Base-by-base conservation (phyloP, 53 echinoderm and acorn worm species). In the Henricia sp. region DNA sequence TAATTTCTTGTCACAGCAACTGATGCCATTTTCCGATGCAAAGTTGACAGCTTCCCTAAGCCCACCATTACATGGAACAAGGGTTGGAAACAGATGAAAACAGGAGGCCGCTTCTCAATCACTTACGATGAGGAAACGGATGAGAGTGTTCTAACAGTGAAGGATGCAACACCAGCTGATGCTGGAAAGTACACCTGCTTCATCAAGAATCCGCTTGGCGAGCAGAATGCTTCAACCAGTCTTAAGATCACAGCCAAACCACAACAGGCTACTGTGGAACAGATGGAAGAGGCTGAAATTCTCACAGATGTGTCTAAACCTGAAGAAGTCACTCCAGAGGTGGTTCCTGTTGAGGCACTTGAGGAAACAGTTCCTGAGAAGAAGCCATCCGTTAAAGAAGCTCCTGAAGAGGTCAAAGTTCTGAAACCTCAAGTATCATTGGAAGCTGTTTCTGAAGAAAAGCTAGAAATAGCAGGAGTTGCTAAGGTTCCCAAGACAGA, bases 171-270 rank as follows among this genome's bases (percentile, higher is more conserved):
- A 39, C 85, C 82, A 69, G 90, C 90, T n/a, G 99, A 95, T 86
- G 94, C 92, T 40, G 95, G 99, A 16, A 95, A 99, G 84, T 99
- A 99, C 86, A 89, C 89, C 24, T 99, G 99, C 74, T 90, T 84
- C 67, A 67, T 94, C 86, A 95, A 82, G 57, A 99, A 88, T 64
- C 66, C 88, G 12, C 41, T 90, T 4, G 99, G 94, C 6, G 92
- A 99, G 41, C 87, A 73, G 17, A 99, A 86, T 56, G 88, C 90
- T 50, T 84, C 85, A 13, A 84, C 88, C 3, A 86, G 83, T 44
- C 57, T 95, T 8, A 86, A 69, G 19, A 87, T 95, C 34, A 88
- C 86, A 43, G 71, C 76, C 56, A 69, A 60, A 32, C 85, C 84
- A 5, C 59, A 77, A 50, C 77, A 59, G 23, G 90, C 77, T 12